phyloP scores from a whole-genome alignment of 2,797 vertebrate genomes.

The Lophius americanus region DNA sequence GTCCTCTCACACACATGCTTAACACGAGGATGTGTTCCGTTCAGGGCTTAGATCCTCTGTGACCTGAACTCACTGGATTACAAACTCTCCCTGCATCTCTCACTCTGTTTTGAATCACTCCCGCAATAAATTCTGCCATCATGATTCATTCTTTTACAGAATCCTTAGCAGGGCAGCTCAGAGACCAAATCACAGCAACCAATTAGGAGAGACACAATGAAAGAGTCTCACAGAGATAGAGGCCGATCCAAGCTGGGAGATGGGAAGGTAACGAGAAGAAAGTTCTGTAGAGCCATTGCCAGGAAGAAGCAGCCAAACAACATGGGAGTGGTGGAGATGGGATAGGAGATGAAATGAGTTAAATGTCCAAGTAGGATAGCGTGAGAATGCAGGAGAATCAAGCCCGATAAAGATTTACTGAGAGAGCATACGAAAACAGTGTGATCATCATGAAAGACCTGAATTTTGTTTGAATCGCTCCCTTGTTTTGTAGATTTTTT shows the following conservation, averaged over 20 bases:
- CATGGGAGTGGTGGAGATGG: slow-evolving; percentile 4
- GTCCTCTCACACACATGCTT: background rate
- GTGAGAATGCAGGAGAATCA: slow-evolving; percentile 30
- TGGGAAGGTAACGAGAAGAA: background rate
- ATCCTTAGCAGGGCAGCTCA: slow-evolving; percentile 8
- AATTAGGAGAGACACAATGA: slow-evolving; percentile 10
- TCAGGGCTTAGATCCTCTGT: slow-evolving; percentile 36
- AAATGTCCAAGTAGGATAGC: slow-evolving; percentile 23
- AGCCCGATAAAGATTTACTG: slow-evolving; percentile 8
- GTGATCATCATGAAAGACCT: slow-evolving; percentile 31
- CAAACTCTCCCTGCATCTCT: slow-evolving; percentile 9
- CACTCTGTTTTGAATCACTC: background rate
- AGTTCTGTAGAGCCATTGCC: slow-evolving; percentile 1
- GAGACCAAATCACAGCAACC: slow-evolving; percentile 1
- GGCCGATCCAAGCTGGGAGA: slow-evolving; percentile 7
- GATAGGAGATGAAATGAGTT: slow-evolving; percentile 4
- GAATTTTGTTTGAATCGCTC: slow-evolving; percentile 49
- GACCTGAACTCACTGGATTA: slow-evolving; percentile 32
- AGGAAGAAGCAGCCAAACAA: slow-evolving; percentile 25
- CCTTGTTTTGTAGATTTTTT: background rate
- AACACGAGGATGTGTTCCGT: slow-evolving; percentile 18
- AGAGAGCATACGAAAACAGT: slow-evolving; percentile 13
- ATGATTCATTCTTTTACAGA: slow-evolving; percentile 20
- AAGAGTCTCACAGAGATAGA: background rate
- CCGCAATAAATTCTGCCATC: slow-evolving; percentile 9